phyloP scores from a whole-genome alignment of 2,888 invertebrate species.

The Cheiracanthium punctorium region DNA sequence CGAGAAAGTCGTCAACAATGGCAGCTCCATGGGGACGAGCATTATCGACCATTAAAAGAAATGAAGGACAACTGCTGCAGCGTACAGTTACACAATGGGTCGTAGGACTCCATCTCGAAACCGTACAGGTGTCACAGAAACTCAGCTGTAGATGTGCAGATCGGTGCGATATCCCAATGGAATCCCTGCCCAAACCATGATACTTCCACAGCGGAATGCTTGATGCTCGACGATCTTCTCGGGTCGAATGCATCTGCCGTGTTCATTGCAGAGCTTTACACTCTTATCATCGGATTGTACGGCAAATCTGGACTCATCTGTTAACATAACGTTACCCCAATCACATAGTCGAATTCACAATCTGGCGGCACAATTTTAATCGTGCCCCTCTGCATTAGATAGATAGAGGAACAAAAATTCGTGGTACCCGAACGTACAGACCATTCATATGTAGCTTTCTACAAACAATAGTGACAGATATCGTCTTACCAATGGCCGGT shows the following conservation, averaged over 20 bases:
- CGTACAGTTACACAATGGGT: not conserved
- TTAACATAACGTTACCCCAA: not conserved
- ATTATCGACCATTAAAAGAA: not conserved
- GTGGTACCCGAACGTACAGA: not conserved
- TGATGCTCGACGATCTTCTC: slow-evolving; percentile 11
- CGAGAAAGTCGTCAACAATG: not conserved
- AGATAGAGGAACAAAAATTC: slow-evolving; percentile 16
- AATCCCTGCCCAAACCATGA: not conserved
- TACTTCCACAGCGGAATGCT: not conserved
- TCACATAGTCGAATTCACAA: not conserved
- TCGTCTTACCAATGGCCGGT: not conserved
- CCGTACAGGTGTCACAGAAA: no score
- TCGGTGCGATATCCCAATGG: not conserved
- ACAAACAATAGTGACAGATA: slow-evolving; percentile 27
- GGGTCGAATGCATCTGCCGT: not conserved
- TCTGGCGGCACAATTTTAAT: not conserved
- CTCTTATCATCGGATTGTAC: not conserved
- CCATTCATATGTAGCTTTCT: not conserved
- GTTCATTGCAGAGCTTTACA: not conserved
- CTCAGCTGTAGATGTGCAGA: not conserved
- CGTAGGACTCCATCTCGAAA: not conserved
- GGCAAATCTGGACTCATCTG: not conserved
- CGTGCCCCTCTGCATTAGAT: not conserved
- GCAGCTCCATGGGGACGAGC: not conserved
- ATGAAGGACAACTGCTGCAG: no score